Evolutionary conservation across 2,797 vertebrate genomes (phyloP).

Genomic region (Pseudopleuronectes americanus): DNA sequence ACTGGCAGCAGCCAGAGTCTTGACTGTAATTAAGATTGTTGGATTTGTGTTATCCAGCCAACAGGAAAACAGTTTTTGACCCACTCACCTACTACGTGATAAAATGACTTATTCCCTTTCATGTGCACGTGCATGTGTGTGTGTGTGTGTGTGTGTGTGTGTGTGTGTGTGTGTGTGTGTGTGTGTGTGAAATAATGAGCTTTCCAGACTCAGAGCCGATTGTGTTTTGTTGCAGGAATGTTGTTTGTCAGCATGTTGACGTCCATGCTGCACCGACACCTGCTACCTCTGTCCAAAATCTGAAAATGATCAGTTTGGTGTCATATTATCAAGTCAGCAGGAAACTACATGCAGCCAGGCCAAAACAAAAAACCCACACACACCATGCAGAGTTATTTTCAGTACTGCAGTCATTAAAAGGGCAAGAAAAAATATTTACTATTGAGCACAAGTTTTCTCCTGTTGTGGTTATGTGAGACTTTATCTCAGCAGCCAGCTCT

Average conservation of each 20-base stretch:
- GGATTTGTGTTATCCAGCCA: slow-evolving; percentile 17
- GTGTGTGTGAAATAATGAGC: slow-evolving; percentile 15
- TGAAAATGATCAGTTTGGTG: background rate
- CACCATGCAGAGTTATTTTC: background rate
- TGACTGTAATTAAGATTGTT: slow-evolving; percentile 17
- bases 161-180: background rate
- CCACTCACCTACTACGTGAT: slow-evolving; percentile 49
- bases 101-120: slow-evolving; percentile 13
- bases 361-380: background rate
- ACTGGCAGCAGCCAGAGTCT: background rate
- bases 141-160: background rate
- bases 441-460: background rate
- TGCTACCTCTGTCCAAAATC: slow-evolving; percentile 7
- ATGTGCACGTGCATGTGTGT: background rate
- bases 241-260: slow-evolving; percentile 53
- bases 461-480: slow-evolving; percentile 4
- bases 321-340: background rate
- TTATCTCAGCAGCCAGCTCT: slow-evolving; percentile 42
- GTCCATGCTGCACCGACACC: slow-evolving; percentile 27
- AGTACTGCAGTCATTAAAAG: background rate
- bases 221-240: slow-evolving; percentile 49
- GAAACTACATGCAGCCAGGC: background rate
- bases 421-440: slow-evolving; percentile 2
- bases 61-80: slow-evolving; percentile 45
- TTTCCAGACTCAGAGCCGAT: slow-evolving; percentile 52